Conservation (phyloP, 2,113 vertebrate species). For the Grammomys dolichurus region DNA sequence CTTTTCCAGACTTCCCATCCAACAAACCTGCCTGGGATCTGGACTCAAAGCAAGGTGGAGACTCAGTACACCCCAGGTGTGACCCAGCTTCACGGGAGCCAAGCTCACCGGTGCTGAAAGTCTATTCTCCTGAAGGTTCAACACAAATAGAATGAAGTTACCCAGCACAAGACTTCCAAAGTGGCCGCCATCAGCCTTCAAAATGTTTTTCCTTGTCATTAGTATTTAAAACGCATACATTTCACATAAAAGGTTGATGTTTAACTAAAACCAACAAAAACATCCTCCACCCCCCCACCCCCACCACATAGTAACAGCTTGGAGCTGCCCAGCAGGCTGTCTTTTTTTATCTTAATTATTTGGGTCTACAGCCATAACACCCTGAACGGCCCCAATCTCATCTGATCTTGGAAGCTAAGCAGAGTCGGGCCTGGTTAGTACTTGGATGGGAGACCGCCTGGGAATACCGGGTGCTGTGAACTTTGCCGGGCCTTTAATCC, state of each 20-base stretch:
- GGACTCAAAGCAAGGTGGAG: neutral
- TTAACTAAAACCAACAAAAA: neutral
- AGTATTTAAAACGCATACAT: neutral
- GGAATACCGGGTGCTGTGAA: too few relatives aligned
- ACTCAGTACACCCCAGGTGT: neutral
- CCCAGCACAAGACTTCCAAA: neutral
- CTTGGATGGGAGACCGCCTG: too few relatives aligned
- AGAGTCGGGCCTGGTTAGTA: too few relatives aligned
- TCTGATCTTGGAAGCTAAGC: too few relatives aligned
- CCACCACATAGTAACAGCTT: neutral
- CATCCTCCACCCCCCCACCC: too few relatives aligned
- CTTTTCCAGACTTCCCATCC: neutral
- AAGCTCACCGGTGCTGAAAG: neutral
- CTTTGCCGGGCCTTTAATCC: too few relatives aligned
- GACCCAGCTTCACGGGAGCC: neutral
- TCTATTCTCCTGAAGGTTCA: neutral
- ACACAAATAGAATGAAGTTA: neutral
- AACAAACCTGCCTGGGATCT: neutral
- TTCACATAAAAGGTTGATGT: slow-evolving; percentile 30
- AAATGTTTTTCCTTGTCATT: neutral
- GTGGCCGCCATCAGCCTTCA: neutral
- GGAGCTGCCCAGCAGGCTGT: neutral
- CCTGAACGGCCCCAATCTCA: too few relatives aligned
- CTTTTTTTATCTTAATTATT: neutral
- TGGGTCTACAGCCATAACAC: too few relatives aligned